These are phyloP conservation scores for Microcebus tavaratra DNA, from an alignment of 2,113 vertebrate genomes.

Conservation along the genomic window DNA sequence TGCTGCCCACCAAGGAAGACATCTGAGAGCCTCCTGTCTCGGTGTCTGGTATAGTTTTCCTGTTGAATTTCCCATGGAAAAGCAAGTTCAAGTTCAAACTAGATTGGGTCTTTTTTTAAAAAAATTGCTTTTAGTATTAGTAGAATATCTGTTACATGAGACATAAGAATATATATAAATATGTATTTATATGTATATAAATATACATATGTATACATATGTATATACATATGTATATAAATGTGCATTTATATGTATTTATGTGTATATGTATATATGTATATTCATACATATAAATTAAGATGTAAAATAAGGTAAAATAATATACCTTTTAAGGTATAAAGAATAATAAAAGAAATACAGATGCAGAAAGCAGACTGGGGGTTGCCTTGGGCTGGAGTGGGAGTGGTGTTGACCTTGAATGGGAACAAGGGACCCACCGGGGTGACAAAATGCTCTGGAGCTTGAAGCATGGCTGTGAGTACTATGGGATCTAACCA, in stretches of 20 bases:
- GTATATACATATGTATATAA: too few species aligned
- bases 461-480: neutral
- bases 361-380: neutral
- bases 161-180: neutral
- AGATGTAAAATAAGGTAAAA: neutral
- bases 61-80: neutral
- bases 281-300: neutral
- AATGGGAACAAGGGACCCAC: neutral
- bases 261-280: too few species aligned
- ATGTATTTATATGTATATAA: too few species aligned
- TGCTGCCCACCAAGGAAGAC: neutral
- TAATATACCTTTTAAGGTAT: neutral
- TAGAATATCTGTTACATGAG: neutral
- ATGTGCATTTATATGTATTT: too few species aligned
- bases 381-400: neutral
- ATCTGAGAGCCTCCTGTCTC: neutral
- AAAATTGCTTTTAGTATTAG: neutral
- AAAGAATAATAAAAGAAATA: neutral
- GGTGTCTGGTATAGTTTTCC: neutral
- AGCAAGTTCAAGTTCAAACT: neutral
- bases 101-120: neutral
- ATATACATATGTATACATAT: too few species aligned
- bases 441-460: neutral
- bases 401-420: neutral
- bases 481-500: fast-evolving